Base-by-base conservation (phyloP, 2,113 vertebrate species). In the Brachypteracias leptosomus region DNA sequence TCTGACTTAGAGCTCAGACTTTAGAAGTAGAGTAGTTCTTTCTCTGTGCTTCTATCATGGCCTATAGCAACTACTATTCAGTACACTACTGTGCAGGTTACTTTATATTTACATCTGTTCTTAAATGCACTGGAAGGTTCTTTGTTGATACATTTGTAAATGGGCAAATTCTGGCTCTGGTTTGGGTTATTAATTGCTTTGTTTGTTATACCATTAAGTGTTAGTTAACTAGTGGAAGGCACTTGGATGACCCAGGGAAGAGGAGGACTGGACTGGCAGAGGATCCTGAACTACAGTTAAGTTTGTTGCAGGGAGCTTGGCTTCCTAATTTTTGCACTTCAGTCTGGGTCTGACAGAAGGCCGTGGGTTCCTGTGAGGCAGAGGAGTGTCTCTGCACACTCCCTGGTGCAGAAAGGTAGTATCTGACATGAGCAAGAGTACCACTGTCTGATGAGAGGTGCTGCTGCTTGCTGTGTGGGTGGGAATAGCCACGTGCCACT, bases 381-480 rank as follows among this genome's bases (percentile, higher is more conserved):
- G 72, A 49, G 17, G 25, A 44, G 28, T 16, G 11, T 26, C 19
- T 80, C 49, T 52, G 55, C 42, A 42, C 42, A 42, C 54, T 26
- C 29, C 2, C 22, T 46, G 0, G 0, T 40, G 31, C 9, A 16
- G 61, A 35, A 42, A 40, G 36, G 6, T 38, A 26, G 13, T 7
- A 10, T 29, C 58, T 79, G 62, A 49, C 12, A 10, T 11, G 38
- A 65, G 51, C 31, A 35, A 21, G 67, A 58, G n/a, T 25, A 14
- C 29, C 1, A 3, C 38, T 3, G 22, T n/a, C 61, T 59, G 36
- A 42, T 21, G 5, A 22, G 49, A 59, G 61, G 29, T 40, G 57
- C 54, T 4, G 4, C 71, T 55, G 1, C 25, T 46, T 31, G 14
- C 16, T 18, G 0, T 1, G 3, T 13, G 20, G 18, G 44, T 36